Percentiles rank a stretch among this genome's conserved stretches.
Conservation (phyloP, 2,113 vertebrate genomes). For the Rhynchopsitta pachyrhyncha region DNA sequence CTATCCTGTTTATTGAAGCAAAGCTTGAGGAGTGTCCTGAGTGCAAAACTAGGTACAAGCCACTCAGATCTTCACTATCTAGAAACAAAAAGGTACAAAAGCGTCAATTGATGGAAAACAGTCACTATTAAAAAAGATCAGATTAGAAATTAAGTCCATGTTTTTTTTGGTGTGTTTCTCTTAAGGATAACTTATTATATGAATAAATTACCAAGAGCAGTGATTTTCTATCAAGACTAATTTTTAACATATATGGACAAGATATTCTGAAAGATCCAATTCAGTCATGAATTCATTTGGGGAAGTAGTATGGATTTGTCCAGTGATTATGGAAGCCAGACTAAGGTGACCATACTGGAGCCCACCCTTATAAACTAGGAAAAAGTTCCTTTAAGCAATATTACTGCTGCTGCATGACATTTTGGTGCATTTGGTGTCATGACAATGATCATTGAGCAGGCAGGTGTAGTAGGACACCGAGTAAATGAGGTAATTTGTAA, state of each 20-base stretch:
- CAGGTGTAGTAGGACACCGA: not conserved
- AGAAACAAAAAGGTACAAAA: not conserved
- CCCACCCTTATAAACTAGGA: not conserved
- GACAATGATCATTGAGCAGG: not conserved
- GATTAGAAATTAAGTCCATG: not conserved
- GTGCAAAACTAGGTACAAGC: not conserved
- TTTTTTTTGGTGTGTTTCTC: not conserved
- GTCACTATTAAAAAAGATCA: not conserved
- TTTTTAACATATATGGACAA: not conserved
- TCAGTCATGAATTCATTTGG: not conserved
- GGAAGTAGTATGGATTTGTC: not conserved
- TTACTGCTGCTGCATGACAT: not conserved
- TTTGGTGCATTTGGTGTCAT: not conserved
- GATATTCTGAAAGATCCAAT: not conserved
- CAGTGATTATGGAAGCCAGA: not conserved
- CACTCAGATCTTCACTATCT: not conserved
- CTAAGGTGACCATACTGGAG: not conserved
- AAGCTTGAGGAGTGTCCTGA: not conserved
- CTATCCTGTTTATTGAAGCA: not conserved
- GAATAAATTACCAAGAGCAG: not conserved
- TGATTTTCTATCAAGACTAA: not conserved
- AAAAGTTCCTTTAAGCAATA: not conserved
- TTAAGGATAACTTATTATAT: not conserved
- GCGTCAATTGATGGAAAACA: not conserved
- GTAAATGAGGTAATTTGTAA: constrained; percentile 16